phyloP scores from a whole-genome alignment of 37 sponge, comb jelly and placozoan genomes.

The Eunapius fragilis region DNA sequence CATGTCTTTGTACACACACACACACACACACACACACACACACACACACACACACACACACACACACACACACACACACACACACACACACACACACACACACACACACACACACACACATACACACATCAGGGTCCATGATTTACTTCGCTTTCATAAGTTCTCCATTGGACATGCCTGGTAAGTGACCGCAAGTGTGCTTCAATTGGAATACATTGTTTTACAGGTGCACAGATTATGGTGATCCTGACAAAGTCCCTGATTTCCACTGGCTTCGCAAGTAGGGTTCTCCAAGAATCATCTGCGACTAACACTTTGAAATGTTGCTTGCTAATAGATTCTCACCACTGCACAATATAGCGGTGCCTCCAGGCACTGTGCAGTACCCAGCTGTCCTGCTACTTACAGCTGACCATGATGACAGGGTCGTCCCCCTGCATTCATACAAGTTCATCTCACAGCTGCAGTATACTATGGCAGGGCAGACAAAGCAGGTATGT shows the following conservation, averaged over 20 bases:
- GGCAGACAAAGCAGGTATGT: constrained; percentile 56
- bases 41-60: no score
- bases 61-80: no score
- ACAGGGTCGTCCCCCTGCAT: constrained; percentile 96
- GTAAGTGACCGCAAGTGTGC: constrained; percentile 57
- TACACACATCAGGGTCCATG: constrained; percentile 76
- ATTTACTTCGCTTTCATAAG: constrained; percentile 95
- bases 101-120: neutral
- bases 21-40: no score
- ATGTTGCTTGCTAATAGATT: constrained; percentile 46
- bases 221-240: constrained; percentile 89
- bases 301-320: neutral
- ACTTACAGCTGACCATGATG: constrained; percentile 97
- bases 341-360: constrained; percentile 92
- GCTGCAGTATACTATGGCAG: constrained; percentile 67
- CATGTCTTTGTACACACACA: no score
- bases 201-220: neutral
- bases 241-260: constrained; percentile 81
- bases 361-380: constrained; percentile 30
- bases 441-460: constrained; percentile 91
- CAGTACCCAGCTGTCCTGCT: constrained; percentile 91
- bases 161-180: constrained; percentile 98
- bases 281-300: constrained; percentile 5
- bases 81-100: neutral
- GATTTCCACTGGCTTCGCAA: constrained; percentile 81